Conservation (phyloP, 2,113 vertebrate species). For the Ellobius talpinus region DNA sequence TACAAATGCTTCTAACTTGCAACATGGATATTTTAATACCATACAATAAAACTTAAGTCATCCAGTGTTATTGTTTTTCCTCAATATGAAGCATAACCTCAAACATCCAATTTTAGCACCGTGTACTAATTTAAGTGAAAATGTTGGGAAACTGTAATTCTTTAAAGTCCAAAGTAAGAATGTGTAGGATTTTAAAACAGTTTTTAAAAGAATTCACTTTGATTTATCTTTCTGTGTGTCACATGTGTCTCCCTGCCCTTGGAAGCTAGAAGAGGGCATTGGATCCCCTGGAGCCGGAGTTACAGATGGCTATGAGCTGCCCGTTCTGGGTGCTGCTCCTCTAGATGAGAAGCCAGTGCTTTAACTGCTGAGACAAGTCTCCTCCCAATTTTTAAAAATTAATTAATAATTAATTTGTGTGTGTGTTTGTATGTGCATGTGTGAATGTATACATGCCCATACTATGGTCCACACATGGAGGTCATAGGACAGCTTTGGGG, state of each 20-base stretch:
- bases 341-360: background rate
- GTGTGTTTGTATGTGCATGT: background rate
- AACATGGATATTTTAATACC: conserved; percentile 35
- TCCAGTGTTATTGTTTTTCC: background rate
- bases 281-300: background rate
- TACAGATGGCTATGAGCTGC: background rate
- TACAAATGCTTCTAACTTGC: conserved; percentile 23
- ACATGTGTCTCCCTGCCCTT: background rate
- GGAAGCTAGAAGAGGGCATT: background rate
- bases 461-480: background rate
- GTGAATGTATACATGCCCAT: too few relatives aligned
- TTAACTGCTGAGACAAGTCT: background rate
- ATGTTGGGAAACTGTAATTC: conserved; percentile 26
- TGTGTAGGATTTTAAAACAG: conserved; percentile 21
- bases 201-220: background rate
- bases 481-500: too few relatives aligned
- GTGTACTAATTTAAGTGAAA: conserved; percentile 57
- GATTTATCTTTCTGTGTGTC: background rate
- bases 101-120: conserved; percentile 39
- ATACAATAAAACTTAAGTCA: conserved; percentile 40
- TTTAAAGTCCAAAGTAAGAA: conserved; percentile 38
- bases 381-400: background rate
- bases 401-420: background rate
- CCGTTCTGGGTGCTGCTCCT: background rate
- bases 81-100: conserved; percentile 36